These are phyloP conservation scores for Copidosoma floridanum DNA, from an alignment of 1,140 invertebrate genomes.

Conservation along the genomic window DNA sequence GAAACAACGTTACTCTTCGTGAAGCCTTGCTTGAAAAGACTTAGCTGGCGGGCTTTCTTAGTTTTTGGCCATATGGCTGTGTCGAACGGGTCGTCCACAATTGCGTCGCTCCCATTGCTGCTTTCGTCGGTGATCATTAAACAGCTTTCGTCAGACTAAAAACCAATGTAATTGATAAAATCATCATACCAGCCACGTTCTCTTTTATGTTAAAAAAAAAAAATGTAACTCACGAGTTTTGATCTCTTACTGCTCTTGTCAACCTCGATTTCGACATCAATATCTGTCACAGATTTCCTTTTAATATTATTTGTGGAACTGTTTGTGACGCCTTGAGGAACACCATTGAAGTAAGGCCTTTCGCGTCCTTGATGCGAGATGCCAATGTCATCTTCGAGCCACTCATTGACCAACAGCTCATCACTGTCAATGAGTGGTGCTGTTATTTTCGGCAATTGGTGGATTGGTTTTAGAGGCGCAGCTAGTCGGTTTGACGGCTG, in stretches of 20 bases:
- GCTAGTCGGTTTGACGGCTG: constrained; percentile 9
- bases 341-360: neutral
- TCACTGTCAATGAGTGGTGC: constrained; percentile 49
- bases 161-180: no score
- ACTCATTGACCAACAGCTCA: constrained; percentile 46
- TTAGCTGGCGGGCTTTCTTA: constrained; percentile 9
- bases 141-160: no score
- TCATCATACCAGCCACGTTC: no score
- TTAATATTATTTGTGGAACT: no score
- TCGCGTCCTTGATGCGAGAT: neutral
- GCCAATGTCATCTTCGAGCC: constrained; percentile 50
- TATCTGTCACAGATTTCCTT: no score
- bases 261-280: neutral
- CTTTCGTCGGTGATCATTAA: no score
- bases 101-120: neutral
- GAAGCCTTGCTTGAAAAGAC: constrained; percentile 18
- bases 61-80: neutral
- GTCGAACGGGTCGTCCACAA: neutral
- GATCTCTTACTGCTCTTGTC: constrained; percentile 28
- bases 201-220: no score
- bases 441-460: constrained; percentile 5
- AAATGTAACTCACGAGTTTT: neutral
- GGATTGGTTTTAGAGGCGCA: neutral
- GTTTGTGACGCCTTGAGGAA: no score
- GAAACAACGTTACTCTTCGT: neutral